phyloP scores from a whole-genome alignment of 2,888 invertebrate species.

The Eutolmus rufibarbis region DNA sequence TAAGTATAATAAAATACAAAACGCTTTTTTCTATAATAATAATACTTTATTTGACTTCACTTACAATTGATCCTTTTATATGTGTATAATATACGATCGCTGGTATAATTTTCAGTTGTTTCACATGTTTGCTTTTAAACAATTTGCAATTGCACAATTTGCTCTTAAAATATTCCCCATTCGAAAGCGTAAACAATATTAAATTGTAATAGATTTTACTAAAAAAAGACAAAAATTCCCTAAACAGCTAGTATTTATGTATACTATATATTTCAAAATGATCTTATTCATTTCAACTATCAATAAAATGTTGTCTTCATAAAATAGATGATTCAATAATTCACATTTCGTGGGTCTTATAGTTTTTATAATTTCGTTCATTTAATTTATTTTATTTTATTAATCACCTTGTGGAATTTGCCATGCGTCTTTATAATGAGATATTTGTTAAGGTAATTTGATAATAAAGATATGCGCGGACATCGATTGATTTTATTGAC shows the following conservation, averaged over 20 bases:
- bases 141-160: conserved; percentile 12
- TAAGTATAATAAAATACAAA: background rate
- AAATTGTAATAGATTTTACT: conserved; percentile 19
- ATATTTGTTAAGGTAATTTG: conserved; percentile 22
- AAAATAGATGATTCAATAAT: conserved; percentile 33
- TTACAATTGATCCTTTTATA: conserved; percentile 40
- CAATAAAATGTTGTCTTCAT: conserved; percentile 24
- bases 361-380: background rate
- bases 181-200: conserved; percentile 31
- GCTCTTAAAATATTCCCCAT: conserved; percentile 26
- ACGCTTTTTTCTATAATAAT: conserved; percentile 10
- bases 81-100: conserved; percentile 38
- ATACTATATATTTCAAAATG: conserved; percentile 34
- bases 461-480: conserved; percentile 35
- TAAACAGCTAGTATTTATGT: conserved; percentile 33
- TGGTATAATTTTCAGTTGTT: conserved; percentile 40
- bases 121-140: conserved; percentile 14
- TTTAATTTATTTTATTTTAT: background rate
- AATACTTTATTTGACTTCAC: conserved; percentile 38
- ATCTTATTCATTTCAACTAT: conserved; percentile 27
- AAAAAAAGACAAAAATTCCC: conserved; percentile 27
- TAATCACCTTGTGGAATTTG: background rate
- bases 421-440: conserved; percentile 28
- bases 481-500: conserved; percentile 39
- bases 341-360: conserved; percentile 20